These are phyloP conservation scores for Papilio glaucus DNA, from an alignment of 1,140 invertebrate species.

Conservation along the genomic window DNA sequence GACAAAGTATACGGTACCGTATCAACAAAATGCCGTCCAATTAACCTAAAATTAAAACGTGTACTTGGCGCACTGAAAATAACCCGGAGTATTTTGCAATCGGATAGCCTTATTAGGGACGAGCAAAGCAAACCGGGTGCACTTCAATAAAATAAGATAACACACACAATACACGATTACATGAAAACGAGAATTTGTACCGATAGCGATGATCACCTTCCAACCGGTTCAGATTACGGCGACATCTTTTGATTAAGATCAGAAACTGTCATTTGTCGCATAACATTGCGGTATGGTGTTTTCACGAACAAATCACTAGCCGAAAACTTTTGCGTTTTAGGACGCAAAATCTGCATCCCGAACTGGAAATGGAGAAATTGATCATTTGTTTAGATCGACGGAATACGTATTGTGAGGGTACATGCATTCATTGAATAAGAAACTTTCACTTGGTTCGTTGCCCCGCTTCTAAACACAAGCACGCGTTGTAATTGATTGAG, in stretches of 20 bases:
- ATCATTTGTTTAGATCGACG: background rate
- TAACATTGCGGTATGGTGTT: slow-evolving; percentile 16
- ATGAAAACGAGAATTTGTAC: slow-evolving; percentile 12
- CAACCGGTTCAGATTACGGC: slow-evolving; percentile 14
- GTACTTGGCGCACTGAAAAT: background rate
- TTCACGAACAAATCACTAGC: background rate
- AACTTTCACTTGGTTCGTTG: slow-evolving; percentile 54
- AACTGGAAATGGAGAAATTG: background rate
- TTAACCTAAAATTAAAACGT: slow-evolving; percentile 21
- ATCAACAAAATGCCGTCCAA: background rate
- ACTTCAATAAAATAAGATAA: slow-evolving; percentile 27
- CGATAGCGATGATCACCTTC: slow-evolving; percentile 15
- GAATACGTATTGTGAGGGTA: background rate
- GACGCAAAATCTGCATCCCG: background rate
- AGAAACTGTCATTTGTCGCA: slow-evolving; percentile 15
- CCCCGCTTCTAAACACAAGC: slow-evolving; percentile 40
- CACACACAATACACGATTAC: background rate
- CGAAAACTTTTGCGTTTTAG: background rate
- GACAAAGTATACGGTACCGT: background rate
- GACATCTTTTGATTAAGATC: slow-evolving; percentile 16
- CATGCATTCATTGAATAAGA: slow-evolving; percentile 32
- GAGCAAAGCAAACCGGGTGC: slow-evolving; percentile 16
- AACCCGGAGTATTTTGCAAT: slow-evolving; percentile 5
- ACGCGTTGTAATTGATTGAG: slow-evolving; percentile 40
- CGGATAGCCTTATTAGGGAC: slow-evolving; percentile 25